Conservation (phyloP, 1,140 invertebrate species). For the Drosophila sp. region DNA sequence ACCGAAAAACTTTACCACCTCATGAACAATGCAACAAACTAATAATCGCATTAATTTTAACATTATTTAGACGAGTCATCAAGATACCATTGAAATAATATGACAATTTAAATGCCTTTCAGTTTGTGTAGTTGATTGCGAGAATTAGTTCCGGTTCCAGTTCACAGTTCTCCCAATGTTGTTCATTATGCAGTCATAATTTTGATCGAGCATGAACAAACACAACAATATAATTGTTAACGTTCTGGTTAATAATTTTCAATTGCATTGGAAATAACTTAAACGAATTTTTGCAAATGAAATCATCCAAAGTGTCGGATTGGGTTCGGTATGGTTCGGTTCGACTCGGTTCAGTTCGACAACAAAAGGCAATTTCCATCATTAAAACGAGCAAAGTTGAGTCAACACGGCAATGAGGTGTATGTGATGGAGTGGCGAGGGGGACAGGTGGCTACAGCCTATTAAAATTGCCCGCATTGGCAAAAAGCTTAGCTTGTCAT, state of each 20-base stretch:
- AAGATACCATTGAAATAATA: background rate
- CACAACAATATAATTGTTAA: background rate
- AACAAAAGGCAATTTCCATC: constrained; percentile 48
- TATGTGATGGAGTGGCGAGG: background rate
- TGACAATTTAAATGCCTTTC: background rate
- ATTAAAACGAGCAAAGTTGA: constrained; percentile 51
- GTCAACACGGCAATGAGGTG: constrained; percentile 38
- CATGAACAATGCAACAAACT: too few relatives aligned
- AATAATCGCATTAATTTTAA: background rate
- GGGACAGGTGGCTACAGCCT: constrained; percentile 11
- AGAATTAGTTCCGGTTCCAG: background rate
- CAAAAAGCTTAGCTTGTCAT: constrained; percentile 26
- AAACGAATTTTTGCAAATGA: constrained; percentile 48
- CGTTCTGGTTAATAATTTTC: constrained; percentile 74
- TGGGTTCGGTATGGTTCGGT: constrained; percentile 3
- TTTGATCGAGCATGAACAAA: constrained; percentile 16
- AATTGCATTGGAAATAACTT: constrained; percentile 55
- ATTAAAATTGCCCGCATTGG: constrained; percentile 44
- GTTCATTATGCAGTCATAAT: background rate
- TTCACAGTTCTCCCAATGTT: background rate
- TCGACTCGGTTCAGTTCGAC: constrained; percentile 2
- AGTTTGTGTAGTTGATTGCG: background rate
- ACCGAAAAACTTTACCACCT: too few relatives aligned
- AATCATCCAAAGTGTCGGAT: constrained; percentile 25
- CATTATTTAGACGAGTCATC: background rate